Percentiles rank a stretch among this genome's conserved stretches.
Evolutionary conservation across 1,140 invertebrate genomes (phyloP).

Genomic region (Mizuhopecten yessoensis): DNA sequence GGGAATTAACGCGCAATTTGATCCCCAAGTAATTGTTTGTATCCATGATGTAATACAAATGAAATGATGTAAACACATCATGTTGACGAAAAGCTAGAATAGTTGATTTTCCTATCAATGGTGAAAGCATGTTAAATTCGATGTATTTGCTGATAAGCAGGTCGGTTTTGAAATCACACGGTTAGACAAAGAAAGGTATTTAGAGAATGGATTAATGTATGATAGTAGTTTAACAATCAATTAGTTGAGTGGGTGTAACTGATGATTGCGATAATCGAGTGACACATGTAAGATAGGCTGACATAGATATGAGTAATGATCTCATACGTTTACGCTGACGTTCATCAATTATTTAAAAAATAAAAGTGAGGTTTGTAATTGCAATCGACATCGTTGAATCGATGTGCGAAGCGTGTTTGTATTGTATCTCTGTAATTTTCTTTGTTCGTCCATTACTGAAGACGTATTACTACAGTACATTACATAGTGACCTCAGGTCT

Average conservation of each 20-base stretch:
- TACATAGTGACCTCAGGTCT: too few species aligned
- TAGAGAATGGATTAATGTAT: background rate
- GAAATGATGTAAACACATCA: too few species aligned
- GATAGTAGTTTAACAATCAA: background rate
- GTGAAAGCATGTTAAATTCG: background rate
- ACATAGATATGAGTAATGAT: background rate
- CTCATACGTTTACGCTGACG: background rate
- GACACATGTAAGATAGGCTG: too few species aligned
- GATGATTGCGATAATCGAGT: background rate
- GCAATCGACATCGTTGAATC: background rate
- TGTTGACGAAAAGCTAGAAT: too few species aligned
- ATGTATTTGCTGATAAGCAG: background rate
- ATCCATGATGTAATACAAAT: too few species aligned
- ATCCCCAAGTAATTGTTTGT: too few species aligned
- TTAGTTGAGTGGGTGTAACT: background rate
- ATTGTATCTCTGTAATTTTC: too few species aligned
- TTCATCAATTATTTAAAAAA: background rate
- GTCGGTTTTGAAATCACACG: background rate
- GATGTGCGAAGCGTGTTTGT: background rate
- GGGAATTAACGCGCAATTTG: too few species aligned
- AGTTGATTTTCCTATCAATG: too few species aligned
- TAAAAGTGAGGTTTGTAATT: background rate
- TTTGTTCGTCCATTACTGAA: background rate
- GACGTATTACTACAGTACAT: too few species aligned
- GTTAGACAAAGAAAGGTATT: background rate